Evolutionary conservation across 2,888 invertebrate genomes (phyloP).

Genomic region (Cheilosia vernalis): DNA sequence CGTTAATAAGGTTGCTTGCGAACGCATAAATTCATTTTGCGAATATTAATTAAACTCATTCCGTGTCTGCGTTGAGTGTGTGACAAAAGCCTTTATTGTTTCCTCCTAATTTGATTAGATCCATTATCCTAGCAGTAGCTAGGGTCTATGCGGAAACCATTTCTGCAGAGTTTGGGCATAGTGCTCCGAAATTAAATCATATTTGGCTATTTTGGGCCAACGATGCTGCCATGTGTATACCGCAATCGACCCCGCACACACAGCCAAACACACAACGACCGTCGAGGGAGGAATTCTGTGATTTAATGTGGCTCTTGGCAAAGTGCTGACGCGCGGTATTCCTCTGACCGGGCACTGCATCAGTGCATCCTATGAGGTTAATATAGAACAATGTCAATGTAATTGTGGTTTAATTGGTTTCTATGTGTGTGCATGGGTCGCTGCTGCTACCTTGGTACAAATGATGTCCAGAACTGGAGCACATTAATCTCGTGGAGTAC

Average conservation of each 20-base stretch:
- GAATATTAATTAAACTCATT: not conserved
- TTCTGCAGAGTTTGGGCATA: not conserved
- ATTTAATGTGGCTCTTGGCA: constrained; percentile 37
- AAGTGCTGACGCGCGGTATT: not conserved
- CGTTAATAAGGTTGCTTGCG: not conserved
- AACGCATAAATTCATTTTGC: not conserved
- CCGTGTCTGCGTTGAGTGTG: not conserved
- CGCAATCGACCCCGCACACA: constrained; percentile 2
- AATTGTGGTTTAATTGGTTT: constrained; percentile 3
- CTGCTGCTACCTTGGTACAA: not conserved
- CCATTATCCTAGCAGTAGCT: constrained; percentile 51
- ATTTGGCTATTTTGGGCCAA: constrained; percentile 17
- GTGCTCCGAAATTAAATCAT: constrained; percentile 27
- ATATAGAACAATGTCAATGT: not conserved
- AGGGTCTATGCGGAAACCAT: constrained; percentile 9
- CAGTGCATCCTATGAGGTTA: not conserved
- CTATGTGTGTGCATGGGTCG: not conserved
- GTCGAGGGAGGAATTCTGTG: constrained; percentile 12
- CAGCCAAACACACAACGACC: not conserved
- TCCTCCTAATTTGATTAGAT: constrained; percentile 45
- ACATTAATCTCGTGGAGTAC: not conserved
- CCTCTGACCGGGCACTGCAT: not conserved
- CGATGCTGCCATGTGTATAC: not conserved
- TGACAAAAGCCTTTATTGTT: constrained; percentile 2
- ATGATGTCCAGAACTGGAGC: not conserved